Base-by-base conservation (phyloP, 2,888 invertebrate species). In the Acleris emargana region DNA sequence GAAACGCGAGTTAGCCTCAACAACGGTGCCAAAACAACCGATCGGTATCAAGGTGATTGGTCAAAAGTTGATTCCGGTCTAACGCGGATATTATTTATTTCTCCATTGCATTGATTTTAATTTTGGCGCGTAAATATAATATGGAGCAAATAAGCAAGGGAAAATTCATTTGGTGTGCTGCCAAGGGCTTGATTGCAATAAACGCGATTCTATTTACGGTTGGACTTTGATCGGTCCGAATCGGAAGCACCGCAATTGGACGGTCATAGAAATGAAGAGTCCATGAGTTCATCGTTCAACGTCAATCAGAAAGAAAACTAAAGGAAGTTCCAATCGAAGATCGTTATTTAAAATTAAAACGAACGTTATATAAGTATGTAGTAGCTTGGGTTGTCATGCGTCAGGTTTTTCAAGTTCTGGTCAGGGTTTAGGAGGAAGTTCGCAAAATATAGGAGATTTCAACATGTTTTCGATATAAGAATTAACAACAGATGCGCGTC, bases 201-300 rank as follows among this genome's bases (percentile, higher is more conserved):
- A 58, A 57, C 45, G 57, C 45, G 61, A 28, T 64, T 71, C 63
- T 69, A 69, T 71, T 71, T 68, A 20, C 51, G 67, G 38, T 59
- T 59, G 71, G 57, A 68, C 71, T 71, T 71, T 64, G 69, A 18
- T 28, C 67, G 13, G 50, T 18, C 57, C 45, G 57, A 16, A 45
- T 45, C 62, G 62, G 67, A 58, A 67, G 58, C 28, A 16, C 22
- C 18, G 59, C 50, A 67, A 62, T 62, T 62, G 62, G 58, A 20
- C 42, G 57, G 43, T 42, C 57, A 50, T 55, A 47, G 58, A 53
- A 54, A 59, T 51, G 51, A 43, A 50, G 32, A 32, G 32, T 32
- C 9, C 32, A 9, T 32, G 32, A 32, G 32, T 32, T 3, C 32
- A 32, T 32, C 32, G 9, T 32, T 50, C 57, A 61, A 51, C 50